Evolutionary conservation across 2,113 vertebrate genomes (phyloP), one percentile per base, ranked within the genome.

Genomic region (Albula goreensis): DNA sequence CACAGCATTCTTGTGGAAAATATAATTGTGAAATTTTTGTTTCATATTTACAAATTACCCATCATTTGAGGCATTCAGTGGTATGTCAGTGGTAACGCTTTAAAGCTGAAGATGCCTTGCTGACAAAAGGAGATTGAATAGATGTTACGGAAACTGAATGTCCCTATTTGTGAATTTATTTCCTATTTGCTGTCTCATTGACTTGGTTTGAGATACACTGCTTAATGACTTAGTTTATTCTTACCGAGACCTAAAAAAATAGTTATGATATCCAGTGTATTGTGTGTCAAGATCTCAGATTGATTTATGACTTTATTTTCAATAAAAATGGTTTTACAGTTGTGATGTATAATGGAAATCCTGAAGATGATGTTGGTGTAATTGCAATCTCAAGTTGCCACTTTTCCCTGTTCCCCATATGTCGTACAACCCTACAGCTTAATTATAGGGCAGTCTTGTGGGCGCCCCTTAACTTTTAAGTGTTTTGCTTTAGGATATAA

Each of bases 381-480:
- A 56, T 74, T 74, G 31, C 25, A 74, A n/a, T 74, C 22, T 31
- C 31, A n/a, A 25, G n/a, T n/a, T 10, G 70, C 31, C 31, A 70
- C 63, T 70, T 70, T 70, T 17, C 63, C 19, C 63, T 22, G 6
- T 70, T 70, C 17, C 17, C 19, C 17, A 17, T 3, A n/a, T 70
- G 63, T 31, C n/a, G 31, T n/a, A 74, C 70, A 31, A 31, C 70
- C 70, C 70, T 22, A 10, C 70, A 74, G 8, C 70, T 31, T 74
- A 74, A 74, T 74, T 74, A 74, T 22, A 74, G 70, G 9, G 70
- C 70, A n/a, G 2, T 31, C 25, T 74, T 22, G 8, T 74, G 70
- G 70, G 70, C 22, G 31, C 70, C 70, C 70, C 70, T 74, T 74
- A 74, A 74, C 70, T 31, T 74, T 74, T 74, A 74, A 74, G 70